Conservation (phyloP, 1,140 invertebrate genomes). For the Spodoptera litura region DNA sequence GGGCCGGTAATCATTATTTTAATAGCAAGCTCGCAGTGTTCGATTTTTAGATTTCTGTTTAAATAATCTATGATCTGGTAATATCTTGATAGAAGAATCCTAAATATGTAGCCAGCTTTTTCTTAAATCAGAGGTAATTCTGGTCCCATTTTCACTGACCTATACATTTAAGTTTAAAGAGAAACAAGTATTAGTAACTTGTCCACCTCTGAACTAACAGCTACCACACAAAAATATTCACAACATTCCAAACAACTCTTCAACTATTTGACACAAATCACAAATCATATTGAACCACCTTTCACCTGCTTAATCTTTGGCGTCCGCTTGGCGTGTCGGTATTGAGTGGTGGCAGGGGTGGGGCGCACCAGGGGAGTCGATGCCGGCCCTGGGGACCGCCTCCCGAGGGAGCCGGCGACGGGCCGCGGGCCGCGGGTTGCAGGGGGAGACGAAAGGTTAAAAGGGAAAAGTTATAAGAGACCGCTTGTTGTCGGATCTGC, state of each 20-base stretch:
- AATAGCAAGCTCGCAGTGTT: too few species aligned
- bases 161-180: too few species aligned
- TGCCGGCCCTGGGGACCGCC: conserved; percentile 85
- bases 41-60: too few species aligned
- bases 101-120: too few species aligned
- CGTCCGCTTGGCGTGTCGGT: conserved; percentile 82
- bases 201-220: too few species aligned
- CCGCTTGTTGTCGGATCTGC: conserved; percentile 82
- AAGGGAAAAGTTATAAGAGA: conserved; percentile 86
- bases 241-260: not conserved
- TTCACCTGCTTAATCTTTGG: conserved; percentile 77
- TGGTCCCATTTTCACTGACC: too few species aligned
- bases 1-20: too few species aligned
- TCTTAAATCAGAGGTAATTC: too few species aligned
- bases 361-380: conserved; percentile 74
- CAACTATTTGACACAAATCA: conserved; percentile 36
- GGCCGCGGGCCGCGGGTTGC: conserved; percentile 50
- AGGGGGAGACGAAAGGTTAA: conserved; percentile 81
- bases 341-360: conserved; percentile 81
- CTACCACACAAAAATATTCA: not conserved
- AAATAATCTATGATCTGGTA: too few species aligned
- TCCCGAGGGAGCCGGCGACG: conserved; percentile 77
- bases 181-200: too few species aligned
- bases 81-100: too few species aligned
- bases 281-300: conserved; percentile 54